phyloP scores from a whole-genome alignment of 2,797 vertebrate species.

The Sebastes steindachneri region DNA sequence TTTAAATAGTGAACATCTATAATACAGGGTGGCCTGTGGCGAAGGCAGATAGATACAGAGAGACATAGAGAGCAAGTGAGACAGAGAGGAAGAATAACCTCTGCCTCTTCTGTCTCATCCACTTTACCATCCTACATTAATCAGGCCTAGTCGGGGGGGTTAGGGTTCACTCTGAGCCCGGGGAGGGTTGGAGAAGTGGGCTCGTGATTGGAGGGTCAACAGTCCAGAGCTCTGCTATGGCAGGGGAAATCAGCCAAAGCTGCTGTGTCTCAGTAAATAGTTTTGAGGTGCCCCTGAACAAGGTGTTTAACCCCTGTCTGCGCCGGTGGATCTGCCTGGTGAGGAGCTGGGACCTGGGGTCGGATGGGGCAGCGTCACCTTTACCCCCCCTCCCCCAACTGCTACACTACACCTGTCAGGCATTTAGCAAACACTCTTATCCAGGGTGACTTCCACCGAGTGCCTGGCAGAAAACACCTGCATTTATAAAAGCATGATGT shows the following conservation, averaged over 20 bases:
- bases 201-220: constrained; percentile 42
- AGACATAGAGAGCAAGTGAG: constrained; percentile 6
- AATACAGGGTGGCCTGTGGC: constrained; percentile 10
- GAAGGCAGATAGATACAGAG: constrained; percentile 9
- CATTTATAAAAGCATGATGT: not conserved
- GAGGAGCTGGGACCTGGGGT: not conserved
- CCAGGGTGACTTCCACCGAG: not conserved
- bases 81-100: constrained; percentile 31
- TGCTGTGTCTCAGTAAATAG: constrained; percentile 27
- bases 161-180: not conserved
- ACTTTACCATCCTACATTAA: constrained; percentile 33
- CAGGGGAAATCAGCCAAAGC: constrained; percentile 34
- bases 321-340: not conserved
- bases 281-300: constrained; percentile 43
- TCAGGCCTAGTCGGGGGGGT: constrained; percentile 5
- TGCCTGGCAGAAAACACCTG: not conserved
- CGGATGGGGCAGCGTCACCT: not conserved
- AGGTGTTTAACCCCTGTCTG: constrained; percentile 34
- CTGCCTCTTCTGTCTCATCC: constrained; percentile 43
- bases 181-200: not conserved
- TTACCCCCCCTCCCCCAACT: not conserved
- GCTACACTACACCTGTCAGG: constrained; percentile 3
- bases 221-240: constrained; percentile 11
- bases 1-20: constrained; percentile 13
- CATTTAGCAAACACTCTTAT: not conserved